Evolutionary conservation across 2,888 invertebrate species (phyloP), one percentile per base, ranked within the genome.

Genomic region (Calameuta filiformis): DNA sequence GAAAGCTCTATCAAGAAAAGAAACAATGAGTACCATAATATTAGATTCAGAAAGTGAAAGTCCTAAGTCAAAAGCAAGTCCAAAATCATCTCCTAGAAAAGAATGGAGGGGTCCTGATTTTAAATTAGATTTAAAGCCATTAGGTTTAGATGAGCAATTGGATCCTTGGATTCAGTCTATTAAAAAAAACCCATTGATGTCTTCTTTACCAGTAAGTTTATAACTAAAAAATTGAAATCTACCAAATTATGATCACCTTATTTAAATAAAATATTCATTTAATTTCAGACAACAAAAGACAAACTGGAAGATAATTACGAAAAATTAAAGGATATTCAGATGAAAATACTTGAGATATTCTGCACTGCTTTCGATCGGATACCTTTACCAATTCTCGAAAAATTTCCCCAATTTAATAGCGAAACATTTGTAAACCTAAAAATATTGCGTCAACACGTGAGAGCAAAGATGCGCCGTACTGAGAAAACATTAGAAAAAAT

Each of bases 341-440:
- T 93, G 81, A 93, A 94, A 84, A 87, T 95, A 69, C 90, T 95
- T 85, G 95, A 95, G 85, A 95, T 94, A 90, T 94, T 94, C 85
- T 93, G 93, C 81, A 91, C 91, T 34, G 94, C 95, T 0, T 93
- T 95, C 82, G 94, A 94, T 83, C 93, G 93, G 90, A 94, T 95
- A 83, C 95, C 95, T 1, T 91, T 93, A 23, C 92, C 93, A 81
- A 93, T 94, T 69, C 93, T 94, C 81, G 92, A 93, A 83, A 92
- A 93, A 81, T 93, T 95, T 76, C 94, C 94, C 3, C 94, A 94
- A 0, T 95, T 94, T 86, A 93, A 95, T 83, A 89, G 90, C 33
- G 92, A 91, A 71, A 92, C 93, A 11, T 95, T 94, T 86, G 90
- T 92, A 1, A 93, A 93, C 87, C 90, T 95, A 11, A 94, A 94